phyloP scores from a whole-genome alignment of 1,140 invertebrate genomes.

The Stegodyphus dumicola region DNA sequence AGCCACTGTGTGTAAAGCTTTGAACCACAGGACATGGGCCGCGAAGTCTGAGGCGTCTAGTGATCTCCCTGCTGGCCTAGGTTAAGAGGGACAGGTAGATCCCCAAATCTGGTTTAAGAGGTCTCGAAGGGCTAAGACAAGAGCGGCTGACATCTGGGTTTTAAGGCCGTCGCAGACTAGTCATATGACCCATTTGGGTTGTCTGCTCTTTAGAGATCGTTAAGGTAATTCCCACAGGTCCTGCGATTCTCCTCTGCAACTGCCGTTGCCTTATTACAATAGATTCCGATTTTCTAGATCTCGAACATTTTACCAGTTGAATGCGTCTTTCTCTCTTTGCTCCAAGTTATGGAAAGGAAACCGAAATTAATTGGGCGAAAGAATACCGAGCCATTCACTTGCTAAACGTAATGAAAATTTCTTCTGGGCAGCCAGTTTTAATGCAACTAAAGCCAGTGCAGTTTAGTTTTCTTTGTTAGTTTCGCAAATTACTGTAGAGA shows the following conservation, averaged over 20 bases:
- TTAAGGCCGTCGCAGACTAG: constrained; percentile 54
- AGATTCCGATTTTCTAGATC: too few species aligned
- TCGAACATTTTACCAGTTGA: too few species aligned
- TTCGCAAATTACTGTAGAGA: too few species aligned
- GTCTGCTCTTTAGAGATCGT: constrained; percentile 45
- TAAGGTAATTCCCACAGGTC: constrained; percentile 41
- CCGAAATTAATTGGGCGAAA: too few species aligned
- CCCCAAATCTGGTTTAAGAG: constrained; percentile 61
- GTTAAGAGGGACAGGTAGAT: constrained; percentile 59
- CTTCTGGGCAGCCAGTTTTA: too few species aligned
- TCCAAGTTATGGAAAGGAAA: too few species aligned
- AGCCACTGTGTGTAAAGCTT: neutral
- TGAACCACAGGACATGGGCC: constrained; percentile 37
- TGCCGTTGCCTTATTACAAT: constrained; percentile 36
- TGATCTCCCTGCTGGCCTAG: constrained; percentile 42
- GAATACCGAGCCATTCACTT: too few species aligned
- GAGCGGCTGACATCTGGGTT: constrained; percentile 46
- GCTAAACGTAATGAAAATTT: too few species aligned
- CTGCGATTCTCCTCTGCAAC: constrained; percentile 35
- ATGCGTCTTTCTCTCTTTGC: too few species aligned
- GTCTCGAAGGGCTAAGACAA: constrained; percentile 54
- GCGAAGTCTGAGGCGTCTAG: constrained; percentile 32
- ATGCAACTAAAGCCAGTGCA: too few species aligned
- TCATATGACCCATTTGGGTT: constrained; percentile 44
- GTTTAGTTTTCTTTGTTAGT: too few species aligned